A percentile compares a stretch with the other conserved stretches of the same genome.
Evolutionary conservation across 2,888 invertebrate genomes (phyloP).

Genomic region (Phania funesta): DNA sequence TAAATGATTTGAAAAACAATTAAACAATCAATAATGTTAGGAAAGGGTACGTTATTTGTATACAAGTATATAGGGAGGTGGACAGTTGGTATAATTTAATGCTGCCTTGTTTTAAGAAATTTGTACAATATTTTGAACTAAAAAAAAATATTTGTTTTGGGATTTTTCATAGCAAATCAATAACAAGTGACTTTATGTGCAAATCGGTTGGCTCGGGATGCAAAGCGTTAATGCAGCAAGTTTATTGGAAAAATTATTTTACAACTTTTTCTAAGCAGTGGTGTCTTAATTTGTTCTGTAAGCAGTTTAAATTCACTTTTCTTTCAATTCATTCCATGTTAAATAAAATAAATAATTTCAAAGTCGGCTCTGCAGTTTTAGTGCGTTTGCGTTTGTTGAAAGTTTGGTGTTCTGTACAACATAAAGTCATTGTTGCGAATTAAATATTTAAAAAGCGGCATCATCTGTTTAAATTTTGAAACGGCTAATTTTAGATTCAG

Average conservation of each 20-base stretch:
- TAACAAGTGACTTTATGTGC: constrained; percentile 56
- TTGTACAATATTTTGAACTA: neutral
- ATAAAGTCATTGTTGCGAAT: constrained; percentile 61
- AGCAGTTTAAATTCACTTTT: constrained; percentile 43
- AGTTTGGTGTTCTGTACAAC: constrained; percentile 28
- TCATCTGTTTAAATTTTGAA: constrained; percentile 45
- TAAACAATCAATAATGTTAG: neutral
- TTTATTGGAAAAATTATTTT: neutral
- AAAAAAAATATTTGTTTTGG: neutral
- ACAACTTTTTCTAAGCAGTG: constrained; percentile 19
- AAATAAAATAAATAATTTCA: constrained; percentile 8
- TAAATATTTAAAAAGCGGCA: constrained; percentile 68
- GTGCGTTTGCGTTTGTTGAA: constrained; percentile 1
- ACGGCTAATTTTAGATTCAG: neutral
- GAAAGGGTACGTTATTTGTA: neutral
- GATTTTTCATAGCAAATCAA: constrained; percentile 40
- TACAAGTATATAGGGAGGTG: neutral
- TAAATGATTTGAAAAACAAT: neutral
- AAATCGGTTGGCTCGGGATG: constrained; percentile 41
- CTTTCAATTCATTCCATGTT: neutral
- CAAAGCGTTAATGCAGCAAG: constrained; percentile 22
- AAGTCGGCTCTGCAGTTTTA: constrained; percentile 48
- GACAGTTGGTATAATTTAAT: neutral
- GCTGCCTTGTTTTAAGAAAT: neutral
- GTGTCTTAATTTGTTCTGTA: constrained; percentile 51